These are phyloP conservation scores for Chondrosia reniformis DNA, from an alignment of 37 sponge, comb jelly and placozoan species.

Conservation along the genomic window DNA sequence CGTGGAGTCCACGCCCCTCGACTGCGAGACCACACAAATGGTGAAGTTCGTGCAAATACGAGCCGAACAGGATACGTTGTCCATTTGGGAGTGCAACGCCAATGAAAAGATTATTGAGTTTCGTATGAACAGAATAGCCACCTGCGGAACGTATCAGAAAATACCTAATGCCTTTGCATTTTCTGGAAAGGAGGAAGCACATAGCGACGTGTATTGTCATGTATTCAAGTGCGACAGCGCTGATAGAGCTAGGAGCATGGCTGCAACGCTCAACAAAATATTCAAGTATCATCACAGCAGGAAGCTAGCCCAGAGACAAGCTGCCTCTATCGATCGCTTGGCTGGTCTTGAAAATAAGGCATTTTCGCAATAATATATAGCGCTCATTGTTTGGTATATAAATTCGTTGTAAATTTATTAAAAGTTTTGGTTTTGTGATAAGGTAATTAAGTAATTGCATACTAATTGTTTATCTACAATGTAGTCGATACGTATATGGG, in stretches of 20 bases:
- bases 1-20: conserved; percentile 2
- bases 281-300: conserved; percentile 19
- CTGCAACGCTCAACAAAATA: conserved; percentile 27
- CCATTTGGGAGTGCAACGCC: conserved; percentile 31
- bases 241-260: conserved; percentile 18
- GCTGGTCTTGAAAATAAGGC: too few relatives aligned
- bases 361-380: too few relatives aligned
- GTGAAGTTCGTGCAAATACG: conserved; percentile 46
- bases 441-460: too few relatives aligned
- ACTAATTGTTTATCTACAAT: too few relatives aligned
- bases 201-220: conserved; percentile 44
- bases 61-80: conserved; percentile 20
- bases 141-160: conserved; percentile 57
- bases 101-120: conserved; percentile 28
- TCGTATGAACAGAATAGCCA: conserved; percentile 39
- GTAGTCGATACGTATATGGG: too few relatives aligned
- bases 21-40: neutral
- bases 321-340: too few relatives aligned
- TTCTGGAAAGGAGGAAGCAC: conserved; percentile 28
- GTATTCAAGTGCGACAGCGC: conserved; percentile 66
- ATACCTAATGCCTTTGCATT: conserved; percentile 54
- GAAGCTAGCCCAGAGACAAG: too few relatives aligned
- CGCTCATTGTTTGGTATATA: too few relatives aligned
- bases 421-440: too few relatives aligned
- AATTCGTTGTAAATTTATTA: too few relatives aligned